Evolutionary conservation across 2,113 vertebrate species (phyloP).

Genomic region (Grantiella picta): DNA sequence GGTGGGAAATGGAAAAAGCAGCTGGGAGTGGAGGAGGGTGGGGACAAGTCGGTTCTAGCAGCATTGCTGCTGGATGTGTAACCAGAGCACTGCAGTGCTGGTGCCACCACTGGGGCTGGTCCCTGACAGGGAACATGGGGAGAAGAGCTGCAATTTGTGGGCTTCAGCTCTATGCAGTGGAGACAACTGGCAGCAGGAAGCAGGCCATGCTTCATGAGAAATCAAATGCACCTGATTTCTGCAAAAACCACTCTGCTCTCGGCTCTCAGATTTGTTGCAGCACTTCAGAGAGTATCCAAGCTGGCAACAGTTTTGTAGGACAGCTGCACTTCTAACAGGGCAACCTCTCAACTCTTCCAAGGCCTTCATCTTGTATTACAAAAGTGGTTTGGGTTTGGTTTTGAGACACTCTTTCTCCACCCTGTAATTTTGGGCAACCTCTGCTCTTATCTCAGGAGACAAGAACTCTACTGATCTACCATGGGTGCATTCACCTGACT

Average conservation of each 20-base stretch:
- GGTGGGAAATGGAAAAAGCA: conserved; percentile 16
- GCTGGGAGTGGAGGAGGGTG: conserved; percentile 45
- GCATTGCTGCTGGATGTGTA: background rate
- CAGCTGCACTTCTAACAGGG: background rate
- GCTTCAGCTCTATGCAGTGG: accelerated
- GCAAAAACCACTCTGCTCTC: background rate
- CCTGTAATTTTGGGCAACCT: background rate
- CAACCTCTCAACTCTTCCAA: background rate
- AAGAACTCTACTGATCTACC: background rate
- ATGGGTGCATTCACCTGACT: background rate
- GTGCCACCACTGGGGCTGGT: background rate
- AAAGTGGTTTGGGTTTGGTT: background rate
- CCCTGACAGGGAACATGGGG: background rate
- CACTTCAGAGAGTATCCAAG: background rate
- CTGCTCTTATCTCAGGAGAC: background rate
- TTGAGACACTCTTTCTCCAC: background rate
- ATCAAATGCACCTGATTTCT: too few species aligned
- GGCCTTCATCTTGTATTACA: background rate
- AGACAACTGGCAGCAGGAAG: background rate
- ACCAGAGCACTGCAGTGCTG: background rate
- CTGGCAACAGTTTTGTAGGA: background rate
- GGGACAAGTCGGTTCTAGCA: background rate
- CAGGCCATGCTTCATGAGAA: background rate
- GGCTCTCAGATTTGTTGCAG: background rate
- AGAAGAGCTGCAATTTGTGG: background rate